These are phyloP conservation scores for Apodemus sylvaticus DNA, from an alignment of 2,113 vertebrate genomes.

Conservation along the genomic window DNA sequence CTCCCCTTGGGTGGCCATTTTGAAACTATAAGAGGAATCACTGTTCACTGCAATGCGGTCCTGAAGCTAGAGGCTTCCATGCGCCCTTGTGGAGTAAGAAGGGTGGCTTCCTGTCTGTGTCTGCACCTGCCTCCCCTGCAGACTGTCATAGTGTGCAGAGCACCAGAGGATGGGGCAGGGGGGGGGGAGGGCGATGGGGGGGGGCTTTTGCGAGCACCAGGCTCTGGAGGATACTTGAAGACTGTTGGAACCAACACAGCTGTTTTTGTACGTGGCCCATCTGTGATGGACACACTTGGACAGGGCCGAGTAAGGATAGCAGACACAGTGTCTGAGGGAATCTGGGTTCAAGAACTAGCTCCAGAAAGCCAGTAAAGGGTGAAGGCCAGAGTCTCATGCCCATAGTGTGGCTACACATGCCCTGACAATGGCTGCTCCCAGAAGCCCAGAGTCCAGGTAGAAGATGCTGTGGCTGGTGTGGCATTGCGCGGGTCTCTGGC, in stretches of 20 bases:
- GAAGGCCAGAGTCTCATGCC: neutral
- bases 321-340: neutral
- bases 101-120: neutral
- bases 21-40: neutral
- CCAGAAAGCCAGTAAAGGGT: neutral
- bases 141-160: fast-evolving
- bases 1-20: fast-evolving
- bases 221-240: neutral
- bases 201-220: fast-evolving
- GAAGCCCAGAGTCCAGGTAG: too few relatives aligned
- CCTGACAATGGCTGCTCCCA: neutral
- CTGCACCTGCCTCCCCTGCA: fast-evolving
- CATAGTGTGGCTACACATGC: neutral
- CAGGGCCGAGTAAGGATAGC: neutral
- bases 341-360: neutral
- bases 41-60: fast-evolving
- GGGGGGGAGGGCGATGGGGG: too few relatives aligned
- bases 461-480: neutral
- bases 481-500: neutral
- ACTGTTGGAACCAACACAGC: neutral
- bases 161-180: neutral
- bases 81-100: fast-evolving
- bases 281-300: neutral
- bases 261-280: neutral
- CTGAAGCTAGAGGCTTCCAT: fast-evolving